Base-by-base conservation (phyloP, 2,113 vertebrate species). In the Podarcis cretensis region DNA sequence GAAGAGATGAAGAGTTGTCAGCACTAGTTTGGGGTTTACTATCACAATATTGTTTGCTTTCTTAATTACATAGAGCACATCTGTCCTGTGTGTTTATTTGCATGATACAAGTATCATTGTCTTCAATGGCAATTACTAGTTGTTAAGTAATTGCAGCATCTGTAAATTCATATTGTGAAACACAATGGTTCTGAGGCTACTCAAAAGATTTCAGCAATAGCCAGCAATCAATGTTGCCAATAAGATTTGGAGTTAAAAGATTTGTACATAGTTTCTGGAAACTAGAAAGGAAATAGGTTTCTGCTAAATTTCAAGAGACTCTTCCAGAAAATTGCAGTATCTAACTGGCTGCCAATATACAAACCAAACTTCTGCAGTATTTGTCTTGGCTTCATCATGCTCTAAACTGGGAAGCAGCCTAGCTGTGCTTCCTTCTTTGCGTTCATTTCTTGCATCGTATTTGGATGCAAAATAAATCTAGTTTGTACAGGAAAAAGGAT, bases 371-470 rank as follows among this genome's bases (percentile, higher is more conserved):
- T 87, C 87, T 40, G 71, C 89, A 69, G 89, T 90, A 92, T 95
- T 95, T 95, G 85, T 90, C 59, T 95, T 95, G 93, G 95, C 92
- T 93, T 92, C 30, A 0, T 86, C 69, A 2, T 92, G 69, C 63
- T 43, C 69, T 90, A 76, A 89, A 66, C 0, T 92, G 80, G 20
- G 83, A 59, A 92, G 68, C 40, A 93, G 73, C 81, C 57, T 78
- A 93, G 83, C 71, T 76, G 66, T 84, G 18, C 93, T 94, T 90
- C 69, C 79, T 76, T 89, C 57, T 88, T 84, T 89, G 92, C 75
- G 88, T 94, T 89, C 90, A 85, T 90, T 69, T 91, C 87, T 94
- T 94, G 93, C 87, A 89, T 94, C 81, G 7, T 90, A 90, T 81
- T 93, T 95, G 92, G 87, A 89, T 93, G 40, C 63, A 94, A 74